A percentile compares a stretch with the other conserved stretches of the same genome.
Evolutionary conservation across 2,797 vertebrate genomes (phyloP).

Genomic region (Oceanodroma leucorhoa): DNA sequence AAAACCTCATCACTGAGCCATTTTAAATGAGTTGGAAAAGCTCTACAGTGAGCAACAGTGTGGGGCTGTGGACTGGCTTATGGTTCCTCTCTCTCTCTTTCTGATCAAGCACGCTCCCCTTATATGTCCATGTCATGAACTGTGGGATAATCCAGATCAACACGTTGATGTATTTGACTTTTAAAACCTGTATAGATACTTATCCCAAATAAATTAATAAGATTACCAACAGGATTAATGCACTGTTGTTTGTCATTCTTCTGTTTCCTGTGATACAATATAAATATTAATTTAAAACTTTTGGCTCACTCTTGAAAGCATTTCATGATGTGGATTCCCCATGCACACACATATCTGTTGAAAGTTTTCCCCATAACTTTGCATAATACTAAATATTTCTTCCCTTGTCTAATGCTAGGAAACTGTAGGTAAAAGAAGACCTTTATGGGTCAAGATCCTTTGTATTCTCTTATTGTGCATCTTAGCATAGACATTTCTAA

Average conservation of each 20-base stretch:
- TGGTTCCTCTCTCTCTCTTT: background rate
- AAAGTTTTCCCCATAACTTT: background rate
- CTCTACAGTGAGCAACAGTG: background rate
- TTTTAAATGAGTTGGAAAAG: conserved; percentile 39
- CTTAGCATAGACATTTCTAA: background rate
- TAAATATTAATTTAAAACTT: background rate
- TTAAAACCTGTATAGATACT: background rate
- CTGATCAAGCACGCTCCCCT: background rate
- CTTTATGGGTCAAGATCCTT: background rate
- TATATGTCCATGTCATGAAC: background rate
- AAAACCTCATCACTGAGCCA: conserved; percentile 48
- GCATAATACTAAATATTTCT: background rate
- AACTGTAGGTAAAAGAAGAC: background rate
- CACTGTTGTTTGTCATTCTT: background rate
- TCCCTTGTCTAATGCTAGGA: background rate
- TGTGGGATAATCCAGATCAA: background rate
- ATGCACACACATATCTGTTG: background rate
- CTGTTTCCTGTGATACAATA: background rate
- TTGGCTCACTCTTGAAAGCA: background rate
- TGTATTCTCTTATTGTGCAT: background rate
- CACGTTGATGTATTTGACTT: background rate
- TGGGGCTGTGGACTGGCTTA: background rate
- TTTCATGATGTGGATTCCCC: background rate
- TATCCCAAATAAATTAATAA: background rate
- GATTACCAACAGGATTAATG: conserved; percentile 3